Evolutionary conservation across 2,797 vertebrate species (phyloP).

Genomic region (Falco naumanni): DNA sequence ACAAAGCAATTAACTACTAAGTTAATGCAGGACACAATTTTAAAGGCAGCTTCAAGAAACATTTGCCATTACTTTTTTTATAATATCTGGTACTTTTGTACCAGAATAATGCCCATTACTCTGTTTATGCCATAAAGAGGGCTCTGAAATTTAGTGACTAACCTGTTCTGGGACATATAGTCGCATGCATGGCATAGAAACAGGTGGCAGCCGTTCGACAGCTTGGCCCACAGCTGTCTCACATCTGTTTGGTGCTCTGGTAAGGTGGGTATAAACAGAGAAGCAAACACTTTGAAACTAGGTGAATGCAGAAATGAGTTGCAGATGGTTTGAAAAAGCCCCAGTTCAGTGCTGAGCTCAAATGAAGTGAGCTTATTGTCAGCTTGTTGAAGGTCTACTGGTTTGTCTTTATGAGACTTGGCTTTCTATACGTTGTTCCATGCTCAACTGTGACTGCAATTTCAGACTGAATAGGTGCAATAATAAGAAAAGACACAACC

Average conservation of each 20-base stretch:
- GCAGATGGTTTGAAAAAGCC: not conserved
- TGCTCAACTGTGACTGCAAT: not conserved
- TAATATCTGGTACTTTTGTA: not conserved
- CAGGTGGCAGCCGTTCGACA: conserved; percentile 28
- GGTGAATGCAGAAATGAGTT: conserved; percentile 15
- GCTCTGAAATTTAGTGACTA: conserved; percentile 46
- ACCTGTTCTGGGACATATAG: not conserved
- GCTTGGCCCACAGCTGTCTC: not conserved
- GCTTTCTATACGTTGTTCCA: not conserved
- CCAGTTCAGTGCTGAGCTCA: not conserved
- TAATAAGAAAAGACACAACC: not conserved
- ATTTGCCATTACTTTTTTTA: not conserved
- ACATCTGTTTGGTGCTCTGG: not conserved
- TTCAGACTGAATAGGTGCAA: not conserved
- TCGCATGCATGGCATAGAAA: not conserved
- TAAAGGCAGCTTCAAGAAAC: not conserved
- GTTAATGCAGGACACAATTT: not conserved
- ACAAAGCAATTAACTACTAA: not conserved
- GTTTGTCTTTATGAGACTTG: not conserved
- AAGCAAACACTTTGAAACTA: conserved; percentile 32
- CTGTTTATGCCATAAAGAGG: not conserved
- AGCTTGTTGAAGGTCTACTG: not conserved
- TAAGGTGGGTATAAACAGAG: not conserved
- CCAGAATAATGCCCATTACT: not conserved
- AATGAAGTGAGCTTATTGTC: conserved; percentile 33